Evolutionary conservation across 1,140 invertebrate species (phyloP).

Genomic region (Pomacea maculata): DNA sequence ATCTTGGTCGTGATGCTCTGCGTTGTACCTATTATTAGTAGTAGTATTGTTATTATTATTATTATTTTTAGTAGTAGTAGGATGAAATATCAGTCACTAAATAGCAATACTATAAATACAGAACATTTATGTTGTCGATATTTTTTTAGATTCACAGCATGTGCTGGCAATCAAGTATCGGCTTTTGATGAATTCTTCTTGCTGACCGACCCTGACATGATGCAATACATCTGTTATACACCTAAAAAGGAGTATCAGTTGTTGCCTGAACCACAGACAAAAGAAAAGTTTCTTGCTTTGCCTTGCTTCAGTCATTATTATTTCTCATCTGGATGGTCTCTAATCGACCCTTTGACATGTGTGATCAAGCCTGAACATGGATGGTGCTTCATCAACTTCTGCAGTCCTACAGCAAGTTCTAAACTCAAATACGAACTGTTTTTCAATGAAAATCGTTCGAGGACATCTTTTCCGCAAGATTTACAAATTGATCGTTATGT

Average conservation of each 20-base stretch:
- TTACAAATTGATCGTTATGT: background rate
- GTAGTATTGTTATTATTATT: too few relatives aligned
- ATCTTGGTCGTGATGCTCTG: too few relatives aligned
- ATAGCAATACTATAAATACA: too few relatives aligned
- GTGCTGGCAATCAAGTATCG: background rate
- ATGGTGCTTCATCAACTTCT: background rate
- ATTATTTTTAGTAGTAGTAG: too few relatives aligned
- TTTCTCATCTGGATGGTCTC: background rate
- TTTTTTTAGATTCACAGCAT: too few relatives aligned
- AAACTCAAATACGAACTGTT: background rate
- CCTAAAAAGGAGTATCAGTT: background rate
- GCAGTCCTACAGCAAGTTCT: too few relatives aligned
- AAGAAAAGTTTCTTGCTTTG: background rate
- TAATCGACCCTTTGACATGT: background rate
- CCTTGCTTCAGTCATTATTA: background rate
- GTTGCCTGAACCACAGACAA: background rate
- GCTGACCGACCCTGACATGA: constrained; percentile 6
- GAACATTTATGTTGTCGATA: too few relatives aligned
- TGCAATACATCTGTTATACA: constrained; percentile 7
- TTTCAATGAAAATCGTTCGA: background rate
- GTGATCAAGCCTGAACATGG: background rate
- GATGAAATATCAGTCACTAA: too few relatives aligned
- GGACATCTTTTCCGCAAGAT: background rate
- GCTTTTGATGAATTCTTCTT: background rate
- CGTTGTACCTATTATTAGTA: too few relatives aligned